Base-by-base conservation (phyloP, 1,140 invertebrate genomes). In the Zaprionus tsacasi region DNA sequence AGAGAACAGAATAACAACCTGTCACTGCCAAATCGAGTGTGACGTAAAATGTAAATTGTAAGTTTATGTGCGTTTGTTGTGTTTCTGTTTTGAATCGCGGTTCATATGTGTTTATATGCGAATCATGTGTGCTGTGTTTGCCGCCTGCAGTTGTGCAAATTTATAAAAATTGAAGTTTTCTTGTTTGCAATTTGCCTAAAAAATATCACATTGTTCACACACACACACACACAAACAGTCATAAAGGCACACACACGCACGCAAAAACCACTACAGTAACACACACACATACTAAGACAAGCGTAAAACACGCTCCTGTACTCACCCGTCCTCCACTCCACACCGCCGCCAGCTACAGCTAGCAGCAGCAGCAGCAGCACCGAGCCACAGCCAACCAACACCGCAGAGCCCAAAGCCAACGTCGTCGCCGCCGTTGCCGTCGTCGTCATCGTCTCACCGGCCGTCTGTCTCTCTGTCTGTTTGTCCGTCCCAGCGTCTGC, bases 221-320 rank as follows among this genome's bases (percentile, higher is more conserved):
- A 75, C 65, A 48, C 55, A 75, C 65, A 64, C 27, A 50, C 48
- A 54, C 13, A 13, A 15, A 40, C 38, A 63, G 7, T 15, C 61
- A 64, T 43, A 35, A 45, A 59, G 52, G 67, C 65, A 58, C 66
- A 70, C 50, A 79, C 70, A 68, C 43, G 63, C 48, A 68, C 70
- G 69, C 75, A 57, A 54, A 61, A 68, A 78, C 56, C 52, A 71
- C 35, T 61, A 76, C 68, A 60, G 40, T 35, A 30, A 66, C 57
- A 77, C 54, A 65, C 60, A 76, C 17, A 66, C 45, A 81, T 5
- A 59, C 70, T 72, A 45, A 87, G 68, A 76, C 83, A 78, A 88
- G 72, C 82, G 82, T 73, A 77, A 88, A 88, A 87, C 85, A 88
- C 85, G 85, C 83, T 88, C 85, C 83, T 88, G 83, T 88, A 88